Conservation (phyloP, 2,113 vertebrate species). For the Salvator merianae region DNA sequence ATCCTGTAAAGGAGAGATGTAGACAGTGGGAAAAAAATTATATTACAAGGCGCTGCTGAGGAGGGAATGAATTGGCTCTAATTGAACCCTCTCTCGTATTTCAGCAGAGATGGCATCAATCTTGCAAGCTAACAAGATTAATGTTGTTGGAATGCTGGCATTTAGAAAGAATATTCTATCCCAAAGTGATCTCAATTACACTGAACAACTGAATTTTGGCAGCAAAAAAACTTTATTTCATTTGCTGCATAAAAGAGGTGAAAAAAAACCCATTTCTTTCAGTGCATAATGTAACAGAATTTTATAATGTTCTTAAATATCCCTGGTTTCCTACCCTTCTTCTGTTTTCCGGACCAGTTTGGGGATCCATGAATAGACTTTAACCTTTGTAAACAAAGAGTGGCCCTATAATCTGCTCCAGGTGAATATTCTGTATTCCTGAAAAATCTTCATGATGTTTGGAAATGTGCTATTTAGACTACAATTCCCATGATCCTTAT, state of each 20-base stretch:
- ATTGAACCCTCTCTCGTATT: conserved; percentile 62
- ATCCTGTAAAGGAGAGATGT: conserved; percentile 32
- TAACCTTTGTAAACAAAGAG: background rate
- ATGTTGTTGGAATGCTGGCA: conserved; percentile 62
- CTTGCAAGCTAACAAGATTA: conserved; percentile 69
- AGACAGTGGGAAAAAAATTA: conserved; percentile 50
- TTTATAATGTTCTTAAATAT: background rate
- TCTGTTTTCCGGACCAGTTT: background rate
- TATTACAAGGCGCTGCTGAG: conserved; percentile 64
- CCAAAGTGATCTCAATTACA: conserved; percentile 66
- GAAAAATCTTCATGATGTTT: background rate
- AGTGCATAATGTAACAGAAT: conserved; percentile 26
- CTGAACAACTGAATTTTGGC: conserved; percentile 56
- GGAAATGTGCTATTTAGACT: no score
- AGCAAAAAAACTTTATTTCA: conserved; percentile 57
- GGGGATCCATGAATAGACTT: background rate
- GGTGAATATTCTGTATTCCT: background rate
- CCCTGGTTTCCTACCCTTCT: background rate
- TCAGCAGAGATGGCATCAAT: conserved; percentile 67
- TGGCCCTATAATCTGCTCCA: background rate
- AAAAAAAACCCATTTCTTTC: background rate
- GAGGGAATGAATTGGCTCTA: conserved; percentile 66
- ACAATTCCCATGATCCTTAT: no score
- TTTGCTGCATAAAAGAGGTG: conserved; percentile 43
- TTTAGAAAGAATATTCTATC: conserved; percentile 67